A percentile compares a stretch with the other conserved stretches of the same genome.
These are phyloP conservation scores for Alcedo atthis DNA, from an alignment of 2,797 vertebrate species.

Conservation along the genomic window DNA sequence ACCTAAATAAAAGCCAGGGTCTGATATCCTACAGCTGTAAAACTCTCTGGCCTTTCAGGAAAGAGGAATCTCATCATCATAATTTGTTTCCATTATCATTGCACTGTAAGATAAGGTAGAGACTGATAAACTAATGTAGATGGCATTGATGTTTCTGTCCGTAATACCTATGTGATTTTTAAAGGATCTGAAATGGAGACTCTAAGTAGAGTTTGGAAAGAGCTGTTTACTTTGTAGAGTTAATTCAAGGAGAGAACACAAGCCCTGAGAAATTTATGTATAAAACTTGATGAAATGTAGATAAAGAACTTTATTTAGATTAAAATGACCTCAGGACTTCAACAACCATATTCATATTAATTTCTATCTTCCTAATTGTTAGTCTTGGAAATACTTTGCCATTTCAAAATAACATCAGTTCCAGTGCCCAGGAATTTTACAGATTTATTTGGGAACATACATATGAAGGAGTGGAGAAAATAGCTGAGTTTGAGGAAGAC, in stretches of 20 bases:
- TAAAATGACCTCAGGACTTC: not conserved
- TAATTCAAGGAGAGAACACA: slow-evolving; percentile 35
- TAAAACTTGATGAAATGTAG: slow-evolving; percentile 57
- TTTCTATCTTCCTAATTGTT: not conserved
- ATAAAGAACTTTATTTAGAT: slow-evolving; percentile 5
- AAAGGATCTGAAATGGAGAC: not conserved
- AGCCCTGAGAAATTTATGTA: slow-evolving; percentile 24
- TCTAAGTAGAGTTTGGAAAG: not conserved
- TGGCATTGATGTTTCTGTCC: not conserved
- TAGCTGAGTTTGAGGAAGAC: not conserved
- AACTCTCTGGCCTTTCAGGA: not conserved
- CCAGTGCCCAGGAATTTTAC: not conserved
- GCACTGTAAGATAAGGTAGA: not conserved
- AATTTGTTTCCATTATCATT: not conserved
- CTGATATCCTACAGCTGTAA: slow-evolving; percentile 32
- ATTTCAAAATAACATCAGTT: slow-evolving; percentile 15
- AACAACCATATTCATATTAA: not conserved
- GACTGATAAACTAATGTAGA: not conserved
- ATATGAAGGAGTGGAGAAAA: not conserved
- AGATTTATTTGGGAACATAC: not conserved
- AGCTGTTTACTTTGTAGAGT: not conserved
- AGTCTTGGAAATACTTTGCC: not conserved
- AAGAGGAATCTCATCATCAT: not conserved
- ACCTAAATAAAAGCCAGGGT: slow-evolving; percentile 35
- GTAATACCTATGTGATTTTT: not conserved